These are phyloP conservation scores for Holothuria scabra DNA, from an alignment of 53 echinoderm and acorn worm species.

Conservation along the genomic window DNA sequence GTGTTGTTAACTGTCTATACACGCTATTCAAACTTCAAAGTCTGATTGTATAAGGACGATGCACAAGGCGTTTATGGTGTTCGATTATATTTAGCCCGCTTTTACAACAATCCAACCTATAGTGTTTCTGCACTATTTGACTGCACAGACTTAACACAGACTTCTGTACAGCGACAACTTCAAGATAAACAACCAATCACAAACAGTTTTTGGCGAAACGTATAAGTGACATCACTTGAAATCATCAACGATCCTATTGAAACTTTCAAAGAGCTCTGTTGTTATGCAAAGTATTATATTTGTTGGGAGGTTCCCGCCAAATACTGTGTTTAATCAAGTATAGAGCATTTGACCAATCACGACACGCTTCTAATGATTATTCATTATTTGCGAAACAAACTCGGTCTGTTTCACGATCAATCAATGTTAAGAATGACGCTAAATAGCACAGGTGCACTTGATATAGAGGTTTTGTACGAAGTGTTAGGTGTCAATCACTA, in stretches of 20 bases:
- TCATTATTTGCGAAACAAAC: constrained; percentile 4
- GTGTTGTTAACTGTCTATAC: constrained; percentile 52
- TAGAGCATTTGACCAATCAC: constrained; percentile 14
- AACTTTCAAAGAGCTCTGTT: constrained; percentile 22
- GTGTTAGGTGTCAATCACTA: too few relatives aligned
- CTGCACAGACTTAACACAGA: neutral
- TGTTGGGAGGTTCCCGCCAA: constrained; percentile 44
- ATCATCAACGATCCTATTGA: constrained; percentile 26
- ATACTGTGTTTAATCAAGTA: constrained; percentile 40
- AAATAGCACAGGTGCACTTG: constrained; percentile 42
- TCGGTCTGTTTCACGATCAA: constrained; percentile 21
- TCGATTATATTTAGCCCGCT: constrained; percentile 40
- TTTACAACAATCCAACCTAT: constrained; percentile 50
- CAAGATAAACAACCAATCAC: constrained; percentile 40
- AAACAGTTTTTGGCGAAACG: neutral
- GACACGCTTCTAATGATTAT: constrained; percentile 16
- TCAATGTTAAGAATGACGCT: constrained; percentile 39
- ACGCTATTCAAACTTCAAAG: constrained; percentile 55
- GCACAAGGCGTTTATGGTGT: constrained; percentile 54
- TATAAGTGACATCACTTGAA: constrained; percentile 33
- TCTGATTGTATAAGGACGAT: constrained; percentile 50
- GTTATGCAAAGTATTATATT: constrained; percentile 33
- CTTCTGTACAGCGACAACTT: constrained; percentile 40
- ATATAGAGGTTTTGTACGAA: constrained; percentile 11
- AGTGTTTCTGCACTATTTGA: constrained; percentile 14